Evolutionary conservation across 2,888 invertebrate genomes (phyloP).

Genomic region (Drosophila hawaiiensis): DNA sequence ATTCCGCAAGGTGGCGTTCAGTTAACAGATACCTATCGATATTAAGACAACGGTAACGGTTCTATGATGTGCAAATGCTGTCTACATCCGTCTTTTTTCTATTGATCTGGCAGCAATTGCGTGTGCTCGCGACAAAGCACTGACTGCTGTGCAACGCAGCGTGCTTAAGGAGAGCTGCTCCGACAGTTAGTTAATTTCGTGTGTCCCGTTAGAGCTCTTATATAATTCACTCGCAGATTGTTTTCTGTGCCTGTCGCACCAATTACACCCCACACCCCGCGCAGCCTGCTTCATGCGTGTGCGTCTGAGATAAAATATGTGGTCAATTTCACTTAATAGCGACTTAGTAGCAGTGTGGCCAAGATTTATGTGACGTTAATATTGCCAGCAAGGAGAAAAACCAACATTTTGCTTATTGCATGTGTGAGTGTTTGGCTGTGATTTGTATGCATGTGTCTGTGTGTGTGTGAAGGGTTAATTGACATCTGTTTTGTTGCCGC

Average conservation of each 20-base stretch:
- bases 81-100: not conserved
- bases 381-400: slow-evolving; percentile 51
- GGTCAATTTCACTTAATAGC: slow-evolving; percentile 83
- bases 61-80: not conserved
- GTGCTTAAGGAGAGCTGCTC: no score
- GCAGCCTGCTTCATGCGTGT: slow-evolving; percentile 54
- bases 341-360: slow-evolving; percentile 78
- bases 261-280: slow-evolving; percentile 34
- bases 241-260: slow-evolving; percentile 53
- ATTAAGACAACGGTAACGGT: not conserved
- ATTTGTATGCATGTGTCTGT: slow-evolving; percentile 17
- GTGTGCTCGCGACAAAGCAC: not conserved
- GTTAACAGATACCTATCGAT: not conserved
- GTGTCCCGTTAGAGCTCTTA: slow-evolving; percentile 37
- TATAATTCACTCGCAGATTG: slow-evolving; percentile 63
- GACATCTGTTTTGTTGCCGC: slow-evolving; percentile 40
- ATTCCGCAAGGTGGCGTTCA: not conserved
- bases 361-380: slow-evolving; percentile 81
- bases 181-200: slow-evolving; percentile 38
- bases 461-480: slow-evolving; percentile 59
- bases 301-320: slow-evolving; percentile 82
- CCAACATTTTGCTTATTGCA: slow-evolving; percentile 38
- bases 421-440: slow-evolving; percentile 22
- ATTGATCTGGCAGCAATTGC: slow-evolving; percentile 7
- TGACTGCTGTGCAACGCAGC: not conserved